phyloP scores from a whole-genome alignment of 2,113 vertebrate genomes.

The Acrocephalus arundinaceus region DNA sequence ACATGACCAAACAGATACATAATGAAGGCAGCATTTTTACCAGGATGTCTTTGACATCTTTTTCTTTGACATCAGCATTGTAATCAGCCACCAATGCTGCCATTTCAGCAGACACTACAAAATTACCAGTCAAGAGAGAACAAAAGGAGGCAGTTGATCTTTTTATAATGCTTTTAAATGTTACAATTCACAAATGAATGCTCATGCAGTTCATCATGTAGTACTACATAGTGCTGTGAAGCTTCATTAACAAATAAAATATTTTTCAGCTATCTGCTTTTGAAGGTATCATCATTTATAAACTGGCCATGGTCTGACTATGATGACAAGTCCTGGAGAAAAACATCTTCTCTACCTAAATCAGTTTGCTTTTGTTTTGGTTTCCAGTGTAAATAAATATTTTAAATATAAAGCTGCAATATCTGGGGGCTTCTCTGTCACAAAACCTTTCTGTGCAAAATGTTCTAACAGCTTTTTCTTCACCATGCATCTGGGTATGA shows the following conservation, averaged over 20 bases:
- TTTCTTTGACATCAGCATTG: constrained; percentile 53
- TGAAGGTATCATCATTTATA: background rate
- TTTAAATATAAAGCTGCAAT: background rate
- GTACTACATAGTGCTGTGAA: background rate
- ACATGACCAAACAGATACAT: constrained; percentile 1
- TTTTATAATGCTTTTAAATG: constrained; percentile 67
- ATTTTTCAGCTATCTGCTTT: constrained; percentile 8
- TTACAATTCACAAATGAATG: constrained; percentile 53
- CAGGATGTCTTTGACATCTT: constrained; percentile 50
- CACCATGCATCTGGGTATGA: background rate
- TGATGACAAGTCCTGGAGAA: background rate
- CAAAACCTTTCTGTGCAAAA: background rate
- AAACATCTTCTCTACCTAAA: background rate
- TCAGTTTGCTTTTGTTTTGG: background rate
- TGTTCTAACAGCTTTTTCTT: background rate
- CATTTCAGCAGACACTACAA: constrained; percentile 65
- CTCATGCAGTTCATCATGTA: constrained; percentile 4
- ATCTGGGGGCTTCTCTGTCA: background rate
- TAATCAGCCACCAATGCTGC: constrained; percentile 59
- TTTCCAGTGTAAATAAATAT: background rate
- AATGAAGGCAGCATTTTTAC: constrained; percentile 34
- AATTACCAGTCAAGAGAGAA: constrained; percentile 70
- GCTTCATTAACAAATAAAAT: constrained; percentile 27
- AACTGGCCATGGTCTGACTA: background rate
- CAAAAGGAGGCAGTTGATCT: constrained; percentile 66